These are phyloP conservation scores for Carlito syrichta DNA, from an alignment of 2,113 vertebrate genomes.

Conservation along the genomic window DNA sequence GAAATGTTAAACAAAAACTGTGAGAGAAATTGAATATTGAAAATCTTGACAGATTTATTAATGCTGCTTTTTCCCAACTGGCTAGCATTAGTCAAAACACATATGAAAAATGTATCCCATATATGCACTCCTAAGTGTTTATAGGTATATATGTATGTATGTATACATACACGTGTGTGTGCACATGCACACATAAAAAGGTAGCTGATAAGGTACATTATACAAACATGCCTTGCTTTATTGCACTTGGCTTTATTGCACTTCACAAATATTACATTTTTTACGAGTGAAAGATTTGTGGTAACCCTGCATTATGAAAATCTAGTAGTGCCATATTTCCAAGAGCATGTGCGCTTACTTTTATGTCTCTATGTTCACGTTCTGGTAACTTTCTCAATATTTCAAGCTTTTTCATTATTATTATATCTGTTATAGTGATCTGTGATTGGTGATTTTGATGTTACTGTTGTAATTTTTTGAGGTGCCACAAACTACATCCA, in stretches of 20 bases:
- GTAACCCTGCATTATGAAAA: background rate
- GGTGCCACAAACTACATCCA: background rate
- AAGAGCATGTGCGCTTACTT: background rate
- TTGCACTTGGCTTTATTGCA: background rate
- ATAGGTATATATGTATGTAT: background rate
- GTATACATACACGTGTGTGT: too few species aligned
- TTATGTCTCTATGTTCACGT: background rate
- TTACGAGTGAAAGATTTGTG: background rate
- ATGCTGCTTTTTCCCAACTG: constrained; percentile 1
- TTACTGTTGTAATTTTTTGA: background rate
- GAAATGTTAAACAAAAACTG: constrained; percentile 14
- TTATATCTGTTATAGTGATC: background rate
- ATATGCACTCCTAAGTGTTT: background rate
- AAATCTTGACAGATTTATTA: background rate
- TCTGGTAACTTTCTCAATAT: background rate
- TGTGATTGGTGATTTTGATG: background rate
- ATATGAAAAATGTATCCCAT: background rate
- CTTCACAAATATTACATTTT: background rate
- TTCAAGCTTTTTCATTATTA: background rate
- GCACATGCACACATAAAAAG: background rate
- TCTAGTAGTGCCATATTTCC: background rate
- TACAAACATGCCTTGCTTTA: background rate
- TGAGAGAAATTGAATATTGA: constrained; percentile 6
- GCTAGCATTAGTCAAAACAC: background rate
- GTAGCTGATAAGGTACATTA: background rate